phyloP scores from a whole-genome alignment of 2,113 vertebrate genomes.

The Periophthalmus modestus region DNA sequence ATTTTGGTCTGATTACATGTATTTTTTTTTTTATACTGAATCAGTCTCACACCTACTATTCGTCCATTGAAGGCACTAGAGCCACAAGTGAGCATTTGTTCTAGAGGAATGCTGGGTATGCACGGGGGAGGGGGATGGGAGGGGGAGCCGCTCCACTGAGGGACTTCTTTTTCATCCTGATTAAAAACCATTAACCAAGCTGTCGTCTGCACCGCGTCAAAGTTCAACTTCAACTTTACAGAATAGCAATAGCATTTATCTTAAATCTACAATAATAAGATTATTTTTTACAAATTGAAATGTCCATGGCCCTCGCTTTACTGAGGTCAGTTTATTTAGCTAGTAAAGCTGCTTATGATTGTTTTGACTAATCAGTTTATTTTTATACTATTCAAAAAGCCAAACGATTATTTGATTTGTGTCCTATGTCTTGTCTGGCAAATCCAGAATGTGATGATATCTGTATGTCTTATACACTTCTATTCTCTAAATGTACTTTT shows the following conservation, averaged over 20 bases:
- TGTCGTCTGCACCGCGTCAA: conserved; percentile 16
- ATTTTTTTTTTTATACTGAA: conserved; percentile 39
- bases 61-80: conserved; percentile 82
- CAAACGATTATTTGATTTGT: too few species aligned
- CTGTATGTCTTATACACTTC: too few species aligned
- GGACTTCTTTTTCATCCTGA: conserved; percentile 71
- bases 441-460: too few species aligned
- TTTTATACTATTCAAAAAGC: too few species aligned
- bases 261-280: neutral
- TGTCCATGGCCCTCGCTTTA: neutral
- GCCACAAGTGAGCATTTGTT: conserved; percentile 92
- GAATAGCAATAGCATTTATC: neutral
- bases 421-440: too few species aligned
- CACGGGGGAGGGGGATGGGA: conserved; percentile 77
- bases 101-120: conserved; percentile 86
- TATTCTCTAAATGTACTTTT: too few species aligned
- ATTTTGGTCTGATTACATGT: conserved; percentile 18
- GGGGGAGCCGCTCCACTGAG: conserved; percentile 56
- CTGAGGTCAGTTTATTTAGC: neutral
- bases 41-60: conserved; percentile 66
- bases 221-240: neutral
- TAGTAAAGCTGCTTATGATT: neutral
- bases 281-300: neutral
- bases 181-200: conserved; percentile 64
- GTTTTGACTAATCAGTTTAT: too few species aligned